A percentile compares a stretch with the other conserved stretches of the same genome.
phyloP scores from a whole-genome alignment of 1,140 invertebrate genomes.

The Lethocerus indicus region DNA sequence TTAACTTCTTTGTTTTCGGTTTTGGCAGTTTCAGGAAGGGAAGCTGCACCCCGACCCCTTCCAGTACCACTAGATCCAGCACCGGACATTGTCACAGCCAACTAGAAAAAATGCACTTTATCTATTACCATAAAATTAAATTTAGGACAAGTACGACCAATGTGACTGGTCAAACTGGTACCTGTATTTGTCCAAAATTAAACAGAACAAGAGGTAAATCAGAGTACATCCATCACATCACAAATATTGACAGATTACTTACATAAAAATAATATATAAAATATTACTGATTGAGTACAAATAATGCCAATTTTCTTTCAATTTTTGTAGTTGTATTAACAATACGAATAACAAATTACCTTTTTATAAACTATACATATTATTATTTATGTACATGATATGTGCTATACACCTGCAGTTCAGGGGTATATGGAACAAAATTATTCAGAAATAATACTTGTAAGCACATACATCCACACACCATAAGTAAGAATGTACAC shows the following conservation, averaged over 20 bases:
- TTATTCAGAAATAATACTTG: too few relatives aligned
- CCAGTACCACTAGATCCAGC: slow-evolving; percentile 20
- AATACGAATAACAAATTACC: too few relatives aligned
- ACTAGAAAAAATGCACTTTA: not conserved
- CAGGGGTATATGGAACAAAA: too few relatives aligned
- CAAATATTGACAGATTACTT: not conserved
- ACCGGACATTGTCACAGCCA: slow-evolving; percentile 18
- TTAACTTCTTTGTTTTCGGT: slow-evolving; percentile 67
- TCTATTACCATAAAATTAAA: not conserved
- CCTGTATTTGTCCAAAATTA: not conserved
- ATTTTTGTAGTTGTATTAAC: too few relatives aligned
- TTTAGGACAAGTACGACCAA: not conserved
- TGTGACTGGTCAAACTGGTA: not conserved
- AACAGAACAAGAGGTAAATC: not conserved
- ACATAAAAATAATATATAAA: not conserved
- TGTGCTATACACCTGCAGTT: too few relatives aligned
- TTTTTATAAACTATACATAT: too few relatives aligned
- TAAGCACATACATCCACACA: too few relatives aligned
- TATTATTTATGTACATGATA: too few relatives aligned
- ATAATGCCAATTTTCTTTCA: slow-evolving; percentile 1
- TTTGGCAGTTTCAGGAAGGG: slow-evolving; percentile 26
- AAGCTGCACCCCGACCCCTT: slow-evolving; percentile 17
- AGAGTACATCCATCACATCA: not conserved
- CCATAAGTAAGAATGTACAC: too few relatives aligned
- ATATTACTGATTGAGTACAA: not conserved